Percentiles rank a stretch among this genome's conserved stretches.
Evolutionary conservation across 2,113 vertebrate genomes (phyloP).

Genomic region (Tautogolabrus adspersus): DNA sequence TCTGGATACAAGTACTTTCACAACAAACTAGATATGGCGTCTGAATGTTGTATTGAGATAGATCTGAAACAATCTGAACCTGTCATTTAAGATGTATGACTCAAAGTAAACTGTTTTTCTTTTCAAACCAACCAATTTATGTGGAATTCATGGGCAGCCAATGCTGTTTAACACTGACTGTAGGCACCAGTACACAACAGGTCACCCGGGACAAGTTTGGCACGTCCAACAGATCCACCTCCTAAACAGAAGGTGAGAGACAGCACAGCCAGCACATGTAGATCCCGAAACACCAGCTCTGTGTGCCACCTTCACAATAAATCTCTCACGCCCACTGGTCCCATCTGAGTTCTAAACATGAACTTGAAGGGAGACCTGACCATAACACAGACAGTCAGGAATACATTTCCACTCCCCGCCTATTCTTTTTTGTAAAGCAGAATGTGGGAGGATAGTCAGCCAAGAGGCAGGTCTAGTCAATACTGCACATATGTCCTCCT

Average conservation of each 20-base stretch:
- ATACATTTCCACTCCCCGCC: constrained; percentile 46
- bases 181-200: not conserved
- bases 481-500: constrained; percentile 48
- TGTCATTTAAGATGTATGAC: not conserved
- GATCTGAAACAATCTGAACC: not conserved
- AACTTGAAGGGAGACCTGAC: constrained; percentile 41
- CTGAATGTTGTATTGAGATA: not conserved
- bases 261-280: constrained; percentile 24
- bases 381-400: constrained; percentile 38
- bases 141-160: not conserved
- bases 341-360: constrained; percentile 38
- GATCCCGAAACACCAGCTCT: constrained; percentile 29
- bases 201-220: constrained; percentile 17
- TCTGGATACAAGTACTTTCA: not conserved
- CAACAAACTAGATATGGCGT: not conserved
- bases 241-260: constrained; percentile 46
- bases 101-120: constrained; percentile 1
- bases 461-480: constrained; percentile 40
- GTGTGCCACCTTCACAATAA: constrained; percentile 25
- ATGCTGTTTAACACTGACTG: constrained; percentile 6
- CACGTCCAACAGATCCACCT: constrained; percentile 25
- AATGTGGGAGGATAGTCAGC: constrained; percentile 28
- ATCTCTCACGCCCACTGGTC: constrained; percentile 50
- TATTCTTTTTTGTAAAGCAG: constrained; percentile 25
- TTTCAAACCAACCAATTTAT: not conserved